Conservation (phyloP, 2,888 invertebrate species). For the Lepidochitona cinerea region DNA sequence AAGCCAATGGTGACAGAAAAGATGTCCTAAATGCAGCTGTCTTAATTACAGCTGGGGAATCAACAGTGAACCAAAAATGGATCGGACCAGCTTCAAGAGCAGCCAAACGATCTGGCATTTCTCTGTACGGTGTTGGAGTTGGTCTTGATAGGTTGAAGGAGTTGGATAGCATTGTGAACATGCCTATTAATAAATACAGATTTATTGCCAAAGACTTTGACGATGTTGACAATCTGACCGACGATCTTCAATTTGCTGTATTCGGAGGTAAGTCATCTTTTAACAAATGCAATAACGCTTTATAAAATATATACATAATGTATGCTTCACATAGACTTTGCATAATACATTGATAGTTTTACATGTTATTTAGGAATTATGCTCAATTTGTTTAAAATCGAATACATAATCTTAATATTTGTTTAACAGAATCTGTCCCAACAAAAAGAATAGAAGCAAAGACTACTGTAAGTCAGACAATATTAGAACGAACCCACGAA, state of each 20-base stretch:
- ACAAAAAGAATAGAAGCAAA: too few relatives aligned
- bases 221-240: slow-evolving; percentile 21
- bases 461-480: too few relatives aligned
- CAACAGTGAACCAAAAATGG: slow-evolving; percentile 25
- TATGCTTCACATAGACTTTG: too few relatives aligned
- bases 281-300: too few relatives aligned
- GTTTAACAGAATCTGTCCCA: too few relatives aligned
- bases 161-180: slow-evolving; percentile 25
- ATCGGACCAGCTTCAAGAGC: slow-evolving; percentile 25
- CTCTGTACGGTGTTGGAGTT: not conserved
- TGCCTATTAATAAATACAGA: slow-evolving; percentile 26
- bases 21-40: not conserved
- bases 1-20: not conserved
- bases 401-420: too few relatives aligned
- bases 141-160: slow-evolving; percentile 16
- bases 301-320: too few relatives aligned
- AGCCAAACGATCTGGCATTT: not conserved
- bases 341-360: too few relatives aligned
- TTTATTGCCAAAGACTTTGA: slow-evolving; percentile 31
- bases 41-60: slow-evolving; percentile 10
- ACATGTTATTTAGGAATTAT: too few relatives aligned
- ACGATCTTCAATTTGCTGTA: slow-evolving; percentile 16
- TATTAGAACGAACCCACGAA: too few relatives aligned
- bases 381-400: too few relatives aligned
- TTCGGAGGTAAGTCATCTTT: slow-evolving; percentile 38